Percentiles rank a stretch among this genome's conserved stretches.
Evolutionary conservation across 2,888 invertebrate genomes (phyloP).

Genomic region (Eupeodes luniger): DNA sequence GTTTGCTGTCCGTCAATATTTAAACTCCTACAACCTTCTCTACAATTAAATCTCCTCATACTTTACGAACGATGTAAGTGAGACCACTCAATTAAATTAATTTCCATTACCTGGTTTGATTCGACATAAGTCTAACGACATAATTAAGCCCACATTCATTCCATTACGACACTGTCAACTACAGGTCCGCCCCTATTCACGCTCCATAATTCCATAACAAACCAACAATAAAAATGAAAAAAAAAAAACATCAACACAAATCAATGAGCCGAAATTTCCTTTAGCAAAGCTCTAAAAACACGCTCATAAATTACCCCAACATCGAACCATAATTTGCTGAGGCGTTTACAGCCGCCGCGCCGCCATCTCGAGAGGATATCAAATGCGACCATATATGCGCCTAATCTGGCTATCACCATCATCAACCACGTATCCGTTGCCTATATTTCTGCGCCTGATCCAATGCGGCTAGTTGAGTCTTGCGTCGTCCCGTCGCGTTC

Average conservation of each 20-base stretch:
- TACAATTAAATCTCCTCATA: conserved; percentile 43
- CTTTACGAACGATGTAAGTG: conserved; percentile 46
- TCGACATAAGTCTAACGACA: conserved; percentile 62
- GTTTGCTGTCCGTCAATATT: not conserved
- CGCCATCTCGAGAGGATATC: conserved; percentile 64
- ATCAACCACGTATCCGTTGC: conserved; percentile 31
- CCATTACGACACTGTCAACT: conserved; percentile 62
- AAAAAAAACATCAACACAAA: conserved; percentile 21
- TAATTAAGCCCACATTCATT: conserved; percentile 71
- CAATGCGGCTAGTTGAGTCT: conserved; percentile 27
- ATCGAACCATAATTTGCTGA: conserved; percentile 75
- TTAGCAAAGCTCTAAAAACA: conserved; percentile 54
- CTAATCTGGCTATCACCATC: conserved; percentile 66
- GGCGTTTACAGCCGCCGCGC: conserved; percentile 71
- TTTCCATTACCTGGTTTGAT: conserved; percentile 59
- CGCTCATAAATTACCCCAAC: conserved; percentile 75
- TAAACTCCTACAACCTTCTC: not conserved
- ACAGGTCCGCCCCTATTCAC: conserved; percentile 55
- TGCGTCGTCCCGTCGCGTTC: not conserved
- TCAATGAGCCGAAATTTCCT: conserved; percentile 67
- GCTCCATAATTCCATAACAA: conserved; percentile 18
- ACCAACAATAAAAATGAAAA: not conserved
- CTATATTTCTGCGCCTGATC: conserved; percentile 22
- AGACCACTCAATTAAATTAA: conserved; percentile 70
- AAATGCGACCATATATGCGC: conserved; percentile 57